Base-by-base conservation (phyloP, 2,888 invertebrate genomes). In the Archips crataeganus region DNA sequence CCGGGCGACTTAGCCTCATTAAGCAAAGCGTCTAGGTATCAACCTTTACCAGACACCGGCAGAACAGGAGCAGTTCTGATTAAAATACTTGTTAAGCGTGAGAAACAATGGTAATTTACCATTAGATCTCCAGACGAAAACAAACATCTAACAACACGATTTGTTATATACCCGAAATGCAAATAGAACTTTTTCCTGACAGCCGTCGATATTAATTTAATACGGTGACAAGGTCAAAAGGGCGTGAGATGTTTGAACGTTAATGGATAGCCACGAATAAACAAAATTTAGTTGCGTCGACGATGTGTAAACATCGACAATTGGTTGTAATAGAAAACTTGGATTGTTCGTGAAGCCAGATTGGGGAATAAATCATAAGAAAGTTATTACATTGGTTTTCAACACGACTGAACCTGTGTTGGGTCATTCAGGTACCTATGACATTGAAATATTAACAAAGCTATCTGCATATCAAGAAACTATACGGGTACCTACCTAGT, bases 191-290 rank as follows among this genome's bases (percentile, higher is more conserved):
- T 57, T 63, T 72, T 62, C n/a, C 32, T 54, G 39, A 79, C 76
- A 78, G 74, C 77, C 80, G 78, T 77, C 68, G 75, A 77, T 77
- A 78, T 81, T 80, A 79, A 79, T 79, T 79, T 77, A 76, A 76
- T 74, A 71, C 69, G 71, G 68, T 75, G 76, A 66, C 69, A 60
- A 75, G 80, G 79, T 81, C 81, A 79, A 74, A 77, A 78, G 79
- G 81, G 79, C 81, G 79, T 70, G 79, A 81, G 76, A 77, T 76
- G 77, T 77, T 77, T 78, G 47, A 73, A 67, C 75, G 59, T 59
- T 70, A 70, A 74, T 70, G 39, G 74, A 74, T 74, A 69, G 60
- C 65, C 47, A 39, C 36, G 61, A 61, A 69, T 54, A 47, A 65
- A 59, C 57, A 61, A 70, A 23, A 63, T 42, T 36, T 34, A 15